phyloP scores from a whole-genome alignment of 2,888 invertebrate species.

The Ellobium chinense region DNA sequence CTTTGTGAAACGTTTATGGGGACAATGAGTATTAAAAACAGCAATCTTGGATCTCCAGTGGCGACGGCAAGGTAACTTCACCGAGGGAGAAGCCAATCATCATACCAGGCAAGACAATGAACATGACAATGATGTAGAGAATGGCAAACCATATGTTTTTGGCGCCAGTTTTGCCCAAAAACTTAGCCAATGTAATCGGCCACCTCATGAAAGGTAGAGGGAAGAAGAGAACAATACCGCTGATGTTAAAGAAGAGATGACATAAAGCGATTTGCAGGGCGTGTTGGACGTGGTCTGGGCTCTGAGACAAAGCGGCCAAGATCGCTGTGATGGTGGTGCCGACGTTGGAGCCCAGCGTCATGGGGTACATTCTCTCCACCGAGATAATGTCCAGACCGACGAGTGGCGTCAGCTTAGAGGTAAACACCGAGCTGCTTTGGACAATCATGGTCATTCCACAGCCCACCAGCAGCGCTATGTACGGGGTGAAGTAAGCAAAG shows the following conservation, averaged over 20 bases:
- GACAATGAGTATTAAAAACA: conserved; percentile 8
- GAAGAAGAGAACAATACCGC: conserved; percentile 81
- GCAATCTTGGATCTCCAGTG: conserved; percentile 9
- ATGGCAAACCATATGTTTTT: conserved; percentile 82
- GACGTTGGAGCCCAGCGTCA: conserved; percentile 73
- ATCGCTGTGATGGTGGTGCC: conserved; percentile 69
- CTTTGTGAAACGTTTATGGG: conserved; percentile 70
- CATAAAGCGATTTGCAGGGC: conserved; percentile 79
- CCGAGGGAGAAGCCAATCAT: conserved; percentile 70
- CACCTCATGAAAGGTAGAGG: conserved; percentile 81
- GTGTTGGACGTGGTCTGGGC: conserved; percentile 1
- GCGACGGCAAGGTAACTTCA: conserved; percentile 33
- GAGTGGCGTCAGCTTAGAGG: conserved; percentile 71
- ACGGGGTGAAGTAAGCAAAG: conserved; percentile 65
- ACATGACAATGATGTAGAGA: conserved; percentile 76
- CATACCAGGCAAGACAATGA: conserved; percentile 72
- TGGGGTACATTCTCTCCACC: conserved; percentile 71
- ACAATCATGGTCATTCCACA: conserved; percentile 68
- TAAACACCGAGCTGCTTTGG: conserved; percentile 72
- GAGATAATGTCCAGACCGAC: conserved; percentile 70
- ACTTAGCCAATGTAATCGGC: conserved; percentile 80
- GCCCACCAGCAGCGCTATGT: conserved; percentile 65
- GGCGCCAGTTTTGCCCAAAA: conserved; percentile 81
- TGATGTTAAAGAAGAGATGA: conserved; percentile 82
- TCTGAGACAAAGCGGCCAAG: conserved; percentile 41